Conservation (phyloP, 2,888 invertebrate species). For the Megaustenia siamemsis region DNA sequence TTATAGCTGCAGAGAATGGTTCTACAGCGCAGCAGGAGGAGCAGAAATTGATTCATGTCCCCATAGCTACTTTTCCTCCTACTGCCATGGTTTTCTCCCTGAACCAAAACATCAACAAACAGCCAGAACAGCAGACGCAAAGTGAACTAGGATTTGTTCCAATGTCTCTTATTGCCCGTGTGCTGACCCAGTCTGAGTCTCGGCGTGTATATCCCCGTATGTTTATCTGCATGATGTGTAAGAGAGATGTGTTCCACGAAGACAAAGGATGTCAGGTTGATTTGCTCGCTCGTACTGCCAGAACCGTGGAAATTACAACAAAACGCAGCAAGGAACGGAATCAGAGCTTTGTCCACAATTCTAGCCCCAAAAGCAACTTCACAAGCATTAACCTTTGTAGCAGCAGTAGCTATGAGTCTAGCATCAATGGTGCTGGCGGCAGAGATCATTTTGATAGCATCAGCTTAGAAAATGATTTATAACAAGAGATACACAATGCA, state of each 20-base stretch:
- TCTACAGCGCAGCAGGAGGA: constrained; percentile 54
- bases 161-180: constrained; percentile 76
- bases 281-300: constrained; percentile 39
- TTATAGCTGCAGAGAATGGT: constrained; percentile 70
- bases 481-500: too few relatives aligned
- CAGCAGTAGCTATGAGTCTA: neutral
- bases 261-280: constrained; percentile 75
- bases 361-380: constrained; percentile 35
- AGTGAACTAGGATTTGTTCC: constrained; percentile 70
- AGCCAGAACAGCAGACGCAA: constrained; percentile 41
- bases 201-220: constrained; percentile 66
- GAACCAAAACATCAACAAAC: constrained; percentile 65
- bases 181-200: constrained; percentile 71
- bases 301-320: constrained; percentile 41
- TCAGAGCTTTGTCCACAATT: constrained; percentile 29
- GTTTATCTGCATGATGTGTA: constrained; percentile 75
- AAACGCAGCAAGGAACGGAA: neutral
- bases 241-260: constrained; percentile 67
- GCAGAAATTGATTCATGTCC: constrained; percentile 85
- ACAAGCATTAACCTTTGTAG: neutral
- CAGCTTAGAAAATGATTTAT: constrained; percentile 16
- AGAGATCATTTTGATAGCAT: constrained; percentile 12
- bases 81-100: constrained; percentile 88
- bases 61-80: constrained; percentile 90
- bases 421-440: neutral